A percentile compares a stretch with the other conserved stretches of the same genome.
These are phyloP conservation scores for Cataglyphis altisquamis DNA, from an alignment of 2,888 invertebrate genomes.

Conservation along the genomic window DNA sequence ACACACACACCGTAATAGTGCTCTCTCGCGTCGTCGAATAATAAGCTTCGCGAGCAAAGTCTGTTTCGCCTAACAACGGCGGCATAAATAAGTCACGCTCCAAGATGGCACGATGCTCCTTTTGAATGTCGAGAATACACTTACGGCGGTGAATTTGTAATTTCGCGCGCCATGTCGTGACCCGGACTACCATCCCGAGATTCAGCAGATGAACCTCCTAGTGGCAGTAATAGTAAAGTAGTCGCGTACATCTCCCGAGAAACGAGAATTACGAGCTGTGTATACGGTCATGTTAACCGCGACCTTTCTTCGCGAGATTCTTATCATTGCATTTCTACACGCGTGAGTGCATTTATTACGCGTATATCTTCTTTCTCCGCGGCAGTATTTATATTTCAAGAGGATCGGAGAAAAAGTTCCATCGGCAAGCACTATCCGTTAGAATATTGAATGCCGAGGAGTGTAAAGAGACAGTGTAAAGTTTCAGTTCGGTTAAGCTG, in stretches of 20 bases:
- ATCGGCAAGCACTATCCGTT: neutral
- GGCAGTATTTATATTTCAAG: constrained; percentile 16
- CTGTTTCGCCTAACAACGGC: constrained; percentile 50
- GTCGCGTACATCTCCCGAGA: constrained; percentile 33
- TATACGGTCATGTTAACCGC: constrained; percentile 12
- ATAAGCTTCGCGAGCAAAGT: constrained; percentile 31
- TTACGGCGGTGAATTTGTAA: constrained; percentile 55
- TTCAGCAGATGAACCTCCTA: constrained; percentile 13
- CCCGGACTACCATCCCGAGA: constrained; percentile 24
- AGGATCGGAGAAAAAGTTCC: constrained; percentile 1
- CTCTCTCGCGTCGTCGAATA: constrained; percentile 24
- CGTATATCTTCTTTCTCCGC: neutral
- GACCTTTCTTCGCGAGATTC: constrained; percentile 19
- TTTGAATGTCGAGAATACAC: constrained; percentile 50
- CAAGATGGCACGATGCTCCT: constrained; percentile 48
- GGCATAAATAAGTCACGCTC: constrained; percentile 46
- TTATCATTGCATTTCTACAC: neutral
- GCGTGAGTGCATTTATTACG: neutral
- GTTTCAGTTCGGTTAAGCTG: constrained; percentile 24
- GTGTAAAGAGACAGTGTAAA: constrained; percentile 22
- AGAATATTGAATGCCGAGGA: constrained; percentile 23
- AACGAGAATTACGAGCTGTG: constrained; percentile 26
- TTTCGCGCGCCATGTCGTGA: constrained; percentile 32
- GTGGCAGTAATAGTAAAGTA: constrained; percentile 26
- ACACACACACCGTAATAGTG: neutral